These are phyloP conservation scores for Ophion costatus DNA, from an alignment of 2,888 invertebrate genomes.

Conservation along the genomic window DNA sequence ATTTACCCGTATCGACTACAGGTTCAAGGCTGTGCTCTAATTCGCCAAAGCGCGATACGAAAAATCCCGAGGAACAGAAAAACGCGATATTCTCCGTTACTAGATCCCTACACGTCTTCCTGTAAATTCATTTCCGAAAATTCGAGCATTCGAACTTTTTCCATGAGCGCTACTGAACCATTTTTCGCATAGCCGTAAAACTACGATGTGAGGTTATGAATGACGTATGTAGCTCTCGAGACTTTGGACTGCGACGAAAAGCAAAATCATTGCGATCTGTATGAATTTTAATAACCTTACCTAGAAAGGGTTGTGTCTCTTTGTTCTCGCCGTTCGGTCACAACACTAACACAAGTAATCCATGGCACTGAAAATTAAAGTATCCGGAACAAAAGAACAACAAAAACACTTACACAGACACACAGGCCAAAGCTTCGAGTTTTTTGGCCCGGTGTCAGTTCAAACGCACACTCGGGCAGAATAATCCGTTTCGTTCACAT, in stretches of 20 bases:
- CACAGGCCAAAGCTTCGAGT: not conserved
- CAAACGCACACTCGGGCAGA: not conserved
- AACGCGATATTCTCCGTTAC: not conserved
- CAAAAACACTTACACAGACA: not conserved
- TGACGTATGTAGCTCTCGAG: slow-evolving; percentile 32
- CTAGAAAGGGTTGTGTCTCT: slow-evolving; percentile 27
- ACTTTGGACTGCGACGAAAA: slow-evolving; percentile 28
- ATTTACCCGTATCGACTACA: slow-evolving; percentile 25
- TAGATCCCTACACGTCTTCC: not conserved
- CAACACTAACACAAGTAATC: not conserved
- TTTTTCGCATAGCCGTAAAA: slow-evolving; percentile 1
- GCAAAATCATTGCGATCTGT: not conserved
- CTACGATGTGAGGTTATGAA: slow-evolving; percentile 41
- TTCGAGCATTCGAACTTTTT: not conserved
- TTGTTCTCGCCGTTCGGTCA: slow-evolving; percentile 4
- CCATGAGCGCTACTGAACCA: slow-evolving; percentile 13
- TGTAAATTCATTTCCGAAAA: not conserved
- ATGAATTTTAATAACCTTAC: slow-evolving; percentile 47
- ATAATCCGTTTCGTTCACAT: slow-evolving; percentile 45
- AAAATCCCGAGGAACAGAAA: slow-evolving; percentile 33
- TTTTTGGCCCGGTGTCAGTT: not conserved
- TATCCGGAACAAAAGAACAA: not conserved
- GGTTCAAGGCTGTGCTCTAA: slow-evolving; percentile 62
- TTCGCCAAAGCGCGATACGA: slow-evolving; percentile 47
- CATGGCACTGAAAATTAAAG: slow-evolving; percentile 6